phyloP scores from a whole-genome alignment of 2,888 invertebrate genomes.

The Synanthedon myopaeformis region DNA sequence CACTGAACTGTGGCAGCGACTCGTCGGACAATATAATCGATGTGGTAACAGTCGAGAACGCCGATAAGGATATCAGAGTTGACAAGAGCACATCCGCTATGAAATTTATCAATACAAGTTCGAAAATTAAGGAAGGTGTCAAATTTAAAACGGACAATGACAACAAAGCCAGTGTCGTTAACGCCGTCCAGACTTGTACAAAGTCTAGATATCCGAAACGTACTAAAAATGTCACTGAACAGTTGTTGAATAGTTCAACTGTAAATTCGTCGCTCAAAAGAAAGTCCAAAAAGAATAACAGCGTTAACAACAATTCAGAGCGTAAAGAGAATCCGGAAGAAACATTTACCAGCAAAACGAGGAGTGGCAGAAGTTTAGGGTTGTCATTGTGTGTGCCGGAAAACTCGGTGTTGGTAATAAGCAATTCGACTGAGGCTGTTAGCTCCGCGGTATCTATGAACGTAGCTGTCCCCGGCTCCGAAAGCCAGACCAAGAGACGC shows the following conservation, averaged over 20 bases:
- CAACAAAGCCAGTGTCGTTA: slow-evolving; percentile 15
- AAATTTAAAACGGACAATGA: slow-evolving; percentile 11
- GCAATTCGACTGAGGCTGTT: slow-evolving; percentile 36
- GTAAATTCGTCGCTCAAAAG: slow-evolving; percentile 14
- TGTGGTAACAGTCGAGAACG: slow-evolving; percentile 33
- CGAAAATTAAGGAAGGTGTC: slow-evolving; percentile 13
- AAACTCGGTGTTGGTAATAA: slow-evolving; percentile 39
- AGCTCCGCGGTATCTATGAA: slow-evolving; percentile 43
- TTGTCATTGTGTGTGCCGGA: slow-evolving; percentile 26
- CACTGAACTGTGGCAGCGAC: slow-evolving; percentile 44
- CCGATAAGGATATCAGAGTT: slow-evolving; percentile 24
- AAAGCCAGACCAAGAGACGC: slow-evolving; percentile 16
- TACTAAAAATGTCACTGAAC: slow-evolving; percentile 18
- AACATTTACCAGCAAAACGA: slow-evolving; percentile 28
- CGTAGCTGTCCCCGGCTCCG: slow-evolving; percentile 23
- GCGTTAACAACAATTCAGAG: slow-evolving; percentile 30
- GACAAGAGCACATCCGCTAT: slow-evolving; percentile 41
- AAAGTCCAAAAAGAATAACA: slow-evolving; percentile 21
- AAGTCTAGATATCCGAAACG: slow-evolving; percentile 49
- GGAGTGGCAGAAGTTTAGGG: slow-evolving; percentile 43
- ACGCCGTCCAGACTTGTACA: slow-evolving; percentile 34
- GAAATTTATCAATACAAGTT: slow-evolving; percentile 39
- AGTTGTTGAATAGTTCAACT: slow-evolving; percentile 10
- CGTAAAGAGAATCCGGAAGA: slow-evolving; percentile 41
- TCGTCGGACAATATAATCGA: slow-evolving; percentile 51